These are phyloP conservation scores for Catonia carolina DNA, from an alignment of 2,888 invertebrate genomes.

Conservation along the genomic window DNA sequence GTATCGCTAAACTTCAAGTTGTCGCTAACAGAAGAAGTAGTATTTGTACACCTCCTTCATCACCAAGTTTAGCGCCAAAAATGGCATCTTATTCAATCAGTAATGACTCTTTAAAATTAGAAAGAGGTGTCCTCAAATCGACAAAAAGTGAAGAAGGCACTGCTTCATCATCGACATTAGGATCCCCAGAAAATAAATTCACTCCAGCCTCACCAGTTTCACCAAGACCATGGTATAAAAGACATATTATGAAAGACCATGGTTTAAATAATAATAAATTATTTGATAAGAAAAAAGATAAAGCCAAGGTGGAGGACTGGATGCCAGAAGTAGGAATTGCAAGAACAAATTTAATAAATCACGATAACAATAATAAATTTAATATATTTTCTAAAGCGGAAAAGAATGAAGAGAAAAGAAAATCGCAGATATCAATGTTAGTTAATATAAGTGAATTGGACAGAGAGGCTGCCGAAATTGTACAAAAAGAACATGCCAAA, in stretches of 20 bases:
- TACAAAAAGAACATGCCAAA: constrained; percentile 50
- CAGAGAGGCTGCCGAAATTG: constrained; percentile 68
- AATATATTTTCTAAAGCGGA: constrained; percentile 33
- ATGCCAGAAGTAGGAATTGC: constrained; percentile 43
- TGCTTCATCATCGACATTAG: neutral
- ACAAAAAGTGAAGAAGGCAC: constrained; percentile 39
- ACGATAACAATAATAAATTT: constrained; percentile 20
- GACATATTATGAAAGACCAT: constrained; percentile 38
- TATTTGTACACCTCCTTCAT: constrained; percentile 22
- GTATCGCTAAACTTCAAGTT: constrained; percentile 34
- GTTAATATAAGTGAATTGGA: constrained; percentile 75
- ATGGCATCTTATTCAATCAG: constrained; percentile 25
- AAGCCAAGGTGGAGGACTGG: constrained; percentile 38
- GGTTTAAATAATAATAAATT: constrained; percentile 17
- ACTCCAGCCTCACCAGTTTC: constrained; percentile 44
- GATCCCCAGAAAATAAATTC: constrained; percentile 32
- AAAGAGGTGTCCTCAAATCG: constrained; percentile 45
- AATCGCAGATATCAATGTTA: constrained; percentile 54
- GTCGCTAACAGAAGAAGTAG: constrained; percentile 29
- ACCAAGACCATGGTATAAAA: constrained; percentile 61
- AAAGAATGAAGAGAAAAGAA: constrained; percentile 47
- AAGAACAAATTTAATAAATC: constrained; percentile 25
- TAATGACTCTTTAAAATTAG: constrained; percentile 44
- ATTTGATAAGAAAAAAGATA: constrained; percentile 26
- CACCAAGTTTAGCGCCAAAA: constrained; percentile 22